Conservation (phyloP, 2,113 vertebrate species). For the Myrmecophaga tridactyla region DNA sequence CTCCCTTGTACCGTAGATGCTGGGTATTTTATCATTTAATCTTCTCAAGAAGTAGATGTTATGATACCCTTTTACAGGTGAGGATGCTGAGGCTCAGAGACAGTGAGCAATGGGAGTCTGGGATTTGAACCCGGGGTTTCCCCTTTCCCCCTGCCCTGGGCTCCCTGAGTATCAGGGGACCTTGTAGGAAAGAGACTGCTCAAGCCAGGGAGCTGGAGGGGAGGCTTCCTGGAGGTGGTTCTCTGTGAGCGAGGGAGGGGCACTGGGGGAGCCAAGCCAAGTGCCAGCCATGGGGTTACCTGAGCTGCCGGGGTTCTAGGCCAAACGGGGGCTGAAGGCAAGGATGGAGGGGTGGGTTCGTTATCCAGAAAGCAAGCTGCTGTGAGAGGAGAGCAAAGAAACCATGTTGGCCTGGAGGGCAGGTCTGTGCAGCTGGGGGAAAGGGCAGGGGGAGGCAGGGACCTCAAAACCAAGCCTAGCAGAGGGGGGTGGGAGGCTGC, state of each 20-base stretch:
- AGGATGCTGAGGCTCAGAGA: not conserved
- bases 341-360: not conserved
- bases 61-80: not conserved
- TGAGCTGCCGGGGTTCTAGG: not conserved
- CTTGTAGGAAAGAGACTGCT: not conserved
- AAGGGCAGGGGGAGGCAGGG: not conserved
- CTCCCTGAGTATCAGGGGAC: not conserved
- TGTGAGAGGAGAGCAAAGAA: not conserved
- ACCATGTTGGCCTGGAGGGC: not conserved
- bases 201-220: fast-evolving
- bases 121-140: not conserved
- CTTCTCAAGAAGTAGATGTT: not conserved
- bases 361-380: not conserved
- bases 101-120: not conserved
- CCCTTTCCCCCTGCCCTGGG: not conserved
- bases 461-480: not conserved
- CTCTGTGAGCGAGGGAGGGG: not conserved
- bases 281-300: not conserved
- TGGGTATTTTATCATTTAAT: not conserved
- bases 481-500: not conserved
- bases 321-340: too few relatives aligned
- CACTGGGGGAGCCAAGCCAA: not conserved
- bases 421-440: not conserved
- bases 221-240: not conserved
- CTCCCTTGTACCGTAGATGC: fast-evolving